phyloP scores from a whole-genome alignment of 2,113 vertebrate species.

The Aleadryas rufinucha region DNA sequence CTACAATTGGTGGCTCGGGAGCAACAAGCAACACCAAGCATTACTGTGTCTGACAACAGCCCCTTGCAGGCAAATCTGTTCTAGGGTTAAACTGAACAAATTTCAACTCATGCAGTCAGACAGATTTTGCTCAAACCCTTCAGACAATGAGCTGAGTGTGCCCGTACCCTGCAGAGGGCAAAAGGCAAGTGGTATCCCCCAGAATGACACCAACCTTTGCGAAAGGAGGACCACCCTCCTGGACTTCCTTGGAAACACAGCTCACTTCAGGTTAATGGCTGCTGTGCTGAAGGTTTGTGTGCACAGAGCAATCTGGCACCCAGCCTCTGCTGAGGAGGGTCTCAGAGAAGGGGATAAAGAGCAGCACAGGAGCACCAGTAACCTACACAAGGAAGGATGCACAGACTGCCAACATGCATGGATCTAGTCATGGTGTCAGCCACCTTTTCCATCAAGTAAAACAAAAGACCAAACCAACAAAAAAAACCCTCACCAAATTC shows the following conservation, averaged over 20 bases:
- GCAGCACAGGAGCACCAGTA: neutral
- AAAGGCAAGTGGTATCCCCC: neutral
- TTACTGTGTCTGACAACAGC: neutral
- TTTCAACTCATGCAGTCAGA: neutral
- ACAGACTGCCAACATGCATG: neutral
- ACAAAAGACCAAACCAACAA: too few relatives aligned
- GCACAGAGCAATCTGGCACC: neutral
- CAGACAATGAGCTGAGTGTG: neutral
- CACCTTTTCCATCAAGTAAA: neutral
- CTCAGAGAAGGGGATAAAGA: neutral
- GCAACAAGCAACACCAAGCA: neutral
- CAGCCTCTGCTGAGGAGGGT: neutral
- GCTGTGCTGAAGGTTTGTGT: neutral
- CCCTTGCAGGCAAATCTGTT: neutral
- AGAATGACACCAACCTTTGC: neutral
- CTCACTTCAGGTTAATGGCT: neutral
- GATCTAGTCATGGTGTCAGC: neutral
- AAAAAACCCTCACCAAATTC: neutral
- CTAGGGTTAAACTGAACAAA: neutral
- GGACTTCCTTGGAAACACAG: rapidly evolving
- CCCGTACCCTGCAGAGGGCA: neutral
- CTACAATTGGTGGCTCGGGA: neutral
- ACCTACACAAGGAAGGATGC: neutral
- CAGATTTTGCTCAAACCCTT: neutral
- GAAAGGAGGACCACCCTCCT: neutral